Base-by-base conservation (phyloP, 2,888 invertebrate genomes). In the Drosophila nigricruria region DNA sequence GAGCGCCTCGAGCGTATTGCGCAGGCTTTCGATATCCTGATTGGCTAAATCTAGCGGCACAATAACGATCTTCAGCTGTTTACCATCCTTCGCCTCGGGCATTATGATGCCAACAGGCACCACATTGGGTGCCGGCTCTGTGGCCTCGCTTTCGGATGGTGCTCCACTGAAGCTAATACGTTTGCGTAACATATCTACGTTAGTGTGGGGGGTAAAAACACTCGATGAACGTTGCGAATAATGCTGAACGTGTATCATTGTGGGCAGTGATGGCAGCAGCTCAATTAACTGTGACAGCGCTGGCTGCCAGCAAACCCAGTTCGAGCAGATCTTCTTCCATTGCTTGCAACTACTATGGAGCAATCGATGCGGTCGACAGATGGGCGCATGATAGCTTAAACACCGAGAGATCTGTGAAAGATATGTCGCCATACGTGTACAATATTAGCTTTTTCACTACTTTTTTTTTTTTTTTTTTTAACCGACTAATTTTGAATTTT, bases 11-110 rank as follows among this genome's bases (percentile, higher is more conserved):
- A 91, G 59, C 0, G 91, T 83, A 14, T 81, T 77, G 62, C 76
- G 73, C n/a, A 90, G 68, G 0, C 64, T 52, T 0, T 81, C 74
- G 8, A 77, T 75, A 58, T 84, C 83, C 23, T 79, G 81, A 38
- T 83, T 75, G 3, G 71, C 68, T 32, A 91, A 45, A 47, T 88
- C 82, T 5, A 91, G 30, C 0, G 89, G 91, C 56, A 92, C 90
- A 18, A 92, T 68, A 18, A 92, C 79, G 25, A 91, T 83, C 56
- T 88, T 91, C 18, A 81, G 45, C 6, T 74, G 59, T 12, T 56
- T 63, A 4, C 71, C 70, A 14, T 71, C 73, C 8, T 57, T 63
- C 1, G 30, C 38, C 16, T 88, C 78, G 0, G 81, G 77, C 5
- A 74, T 66, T 1, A 85, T 82, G 14, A 89, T 34, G 1, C 89